phyloP scores from a whole-genome alignment of 2,888 invertebrate species.

The Stratiomys singularior region DNA sequence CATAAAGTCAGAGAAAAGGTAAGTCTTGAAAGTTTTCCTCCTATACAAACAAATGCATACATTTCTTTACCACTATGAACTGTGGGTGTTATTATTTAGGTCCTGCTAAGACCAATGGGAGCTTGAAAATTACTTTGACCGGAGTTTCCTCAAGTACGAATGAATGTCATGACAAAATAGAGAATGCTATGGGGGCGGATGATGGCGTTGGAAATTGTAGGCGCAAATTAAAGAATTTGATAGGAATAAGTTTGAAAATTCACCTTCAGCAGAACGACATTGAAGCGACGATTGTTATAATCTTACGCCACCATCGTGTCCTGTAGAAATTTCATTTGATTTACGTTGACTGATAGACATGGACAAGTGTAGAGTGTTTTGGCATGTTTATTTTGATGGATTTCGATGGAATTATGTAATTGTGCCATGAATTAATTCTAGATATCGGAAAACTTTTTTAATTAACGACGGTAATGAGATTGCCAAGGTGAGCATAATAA shows the following conservation, averaged over 20 bases:
- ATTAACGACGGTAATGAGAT: constrained; percentile 20
- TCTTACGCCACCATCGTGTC: constrained; percentile 19
- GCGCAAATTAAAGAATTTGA: constrained; percentile 6
- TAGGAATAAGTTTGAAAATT: constrained; percentile 2
- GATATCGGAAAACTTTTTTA: constrained; percentile 37
- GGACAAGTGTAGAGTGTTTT: not conserved
- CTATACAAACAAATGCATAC: constrained; percentile 29
- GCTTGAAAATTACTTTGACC: constrained; percentile 19
- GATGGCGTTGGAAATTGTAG: not conserved
- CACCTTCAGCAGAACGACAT: not conserved
- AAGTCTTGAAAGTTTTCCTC: constrained; percentile 26
- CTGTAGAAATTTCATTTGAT: constrained; percentile 41
- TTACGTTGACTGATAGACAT: constrained; percentile 28
- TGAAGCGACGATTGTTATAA: constrained; percentile 15
- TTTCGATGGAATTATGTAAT: not conserved
- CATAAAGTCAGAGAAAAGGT: not conserved
- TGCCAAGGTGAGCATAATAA: not conserved
- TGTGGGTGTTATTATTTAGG: constrained; percentile 11
- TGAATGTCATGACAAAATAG: not conserved
- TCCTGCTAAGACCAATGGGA: not conserved
- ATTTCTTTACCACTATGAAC: not conserved
- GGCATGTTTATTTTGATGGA: not conserved
- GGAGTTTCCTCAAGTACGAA: constrained; percentile 34
- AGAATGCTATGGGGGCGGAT: not conserved
- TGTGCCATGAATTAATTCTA: not conserved